A percentile compares a stretch with the other conserved stretches of the same genome.
Evolutionary conservation across 92 coral and sea anemone genomes (phyloP).

Genomic region (Actinostola sp.): DNA sequence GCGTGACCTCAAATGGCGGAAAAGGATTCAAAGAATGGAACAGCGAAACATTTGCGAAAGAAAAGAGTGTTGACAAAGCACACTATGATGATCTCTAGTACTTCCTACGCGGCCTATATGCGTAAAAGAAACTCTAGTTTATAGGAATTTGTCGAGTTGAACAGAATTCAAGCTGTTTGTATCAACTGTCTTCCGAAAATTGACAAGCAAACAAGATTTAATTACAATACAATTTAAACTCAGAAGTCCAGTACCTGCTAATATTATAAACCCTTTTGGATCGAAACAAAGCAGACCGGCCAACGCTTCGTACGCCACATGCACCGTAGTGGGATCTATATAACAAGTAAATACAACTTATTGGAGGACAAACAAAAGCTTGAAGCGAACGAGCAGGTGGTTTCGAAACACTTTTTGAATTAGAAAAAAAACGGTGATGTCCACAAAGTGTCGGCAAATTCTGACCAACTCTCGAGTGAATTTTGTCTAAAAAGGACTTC

Average conservation of each 20-base stretch:
- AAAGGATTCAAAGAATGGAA: background rate
- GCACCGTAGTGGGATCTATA: background rate
- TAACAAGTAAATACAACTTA: background rate
- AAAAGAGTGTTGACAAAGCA: background rate
- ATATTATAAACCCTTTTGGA: slow-evolving; percentile 6
- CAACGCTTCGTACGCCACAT: slow-evolving; percentile 11
- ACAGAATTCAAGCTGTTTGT: background rate
- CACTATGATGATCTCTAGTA: background rate
- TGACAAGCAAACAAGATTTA: slow-evolving; percentile 11
- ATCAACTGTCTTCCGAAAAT: too few relatives aligned
- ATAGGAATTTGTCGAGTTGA: background rate
- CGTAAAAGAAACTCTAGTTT: background rate
- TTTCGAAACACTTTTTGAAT: background rate
- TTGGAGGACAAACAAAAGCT: slow-evolving; percentile 12
- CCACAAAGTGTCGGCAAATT: too few relatives aligned
- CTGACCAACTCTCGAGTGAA: too few relatives aligned
- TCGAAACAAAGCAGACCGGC: background rate
- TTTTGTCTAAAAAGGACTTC: too few relatives aligned
- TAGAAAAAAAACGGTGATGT: background rate
- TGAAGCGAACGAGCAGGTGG: background rate
- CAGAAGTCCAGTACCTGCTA: slow-evolving; percentile 5
- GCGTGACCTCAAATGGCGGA: background rate
- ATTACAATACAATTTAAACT: slow-evolving; percentile 17
- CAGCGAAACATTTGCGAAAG: background rate
- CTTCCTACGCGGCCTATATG: background rate